Evolutionary conservation across 2,797 vertebrate species (phyloP).

Genomic region (Anolis apletophallus): DNA sequence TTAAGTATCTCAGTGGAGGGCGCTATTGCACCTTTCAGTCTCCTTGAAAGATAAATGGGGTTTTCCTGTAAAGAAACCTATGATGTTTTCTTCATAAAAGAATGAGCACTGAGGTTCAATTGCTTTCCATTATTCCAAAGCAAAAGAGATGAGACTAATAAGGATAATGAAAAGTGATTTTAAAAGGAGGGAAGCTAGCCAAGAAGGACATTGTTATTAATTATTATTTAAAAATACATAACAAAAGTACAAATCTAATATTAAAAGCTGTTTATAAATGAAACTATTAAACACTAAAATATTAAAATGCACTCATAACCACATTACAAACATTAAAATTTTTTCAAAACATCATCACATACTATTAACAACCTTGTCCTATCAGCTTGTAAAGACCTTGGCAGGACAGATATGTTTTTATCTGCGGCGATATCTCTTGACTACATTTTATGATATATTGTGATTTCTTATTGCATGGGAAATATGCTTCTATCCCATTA

Average conservation of each 20-base stretch:
- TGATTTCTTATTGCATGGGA: background rate
- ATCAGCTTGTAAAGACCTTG: no score
- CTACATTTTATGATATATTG: background rate
- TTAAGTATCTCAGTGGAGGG: background rate
- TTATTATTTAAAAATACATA: no score
- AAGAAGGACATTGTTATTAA: background rate
- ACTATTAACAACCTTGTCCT: no score
- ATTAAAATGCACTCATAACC: no score
- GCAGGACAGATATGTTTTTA: no score
- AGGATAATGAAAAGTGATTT: background rate
- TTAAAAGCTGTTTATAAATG: no score
- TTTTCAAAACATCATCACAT: no score
- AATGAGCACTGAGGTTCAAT: background rate
- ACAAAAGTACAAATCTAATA: no score
- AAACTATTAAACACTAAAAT: no score
- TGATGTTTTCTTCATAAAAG: background rate
- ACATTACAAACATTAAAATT: no score
- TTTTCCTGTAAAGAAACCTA: background rate
- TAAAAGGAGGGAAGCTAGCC: background rate
- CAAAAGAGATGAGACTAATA: background rate
- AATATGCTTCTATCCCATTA: accelerated
- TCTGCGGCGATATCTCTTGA: background rate
- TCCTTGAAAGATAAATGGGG: background rate
- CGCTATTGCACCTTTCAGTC: background rate
- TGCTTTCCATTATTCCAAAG: background rate